Base-by-base conservation (phyloP, 2,113 vertebrate species). In the Tamias sibiricus region DNA sequence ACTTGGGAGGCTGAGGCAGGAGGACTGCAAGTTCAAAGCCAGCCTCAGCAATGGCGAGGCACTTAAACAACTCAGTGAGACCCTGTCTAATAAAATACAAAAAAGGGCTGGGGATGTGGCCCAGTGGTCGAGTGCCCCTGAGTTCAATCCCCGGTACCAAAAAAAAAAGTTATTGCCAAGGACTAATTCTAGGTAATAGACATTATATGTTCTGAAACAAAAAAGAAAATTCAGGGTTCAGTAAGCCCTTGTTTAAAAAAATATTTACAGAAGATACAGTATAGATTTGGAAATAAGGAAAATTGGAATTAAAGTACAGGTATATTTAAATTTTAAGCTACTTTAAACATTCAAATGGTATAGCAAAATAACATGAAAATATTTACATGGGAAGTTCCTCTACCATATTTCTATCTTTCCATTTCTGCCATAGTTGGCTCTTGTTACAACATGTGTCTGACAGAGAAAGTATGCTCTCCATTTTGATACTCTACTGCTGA, bases 271-370 rank as follows among this genome's bases (percentile, higher is more conserved):
- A 82, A 75, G 47, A 94, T 54, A 82, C 22, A 20, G 40, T n/a
- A 68, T 62, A 79, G 30, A 40, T 91, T 87, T 85, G 42, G 8
- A 49, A 69, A 42, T 42, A 49, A 94, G 72, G 42, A 89, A 85
- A 80, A 69, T 64, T 88, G n/a, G 47, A 91, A 75, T 81, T 66
- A 90, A 90, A 87, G 14, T 81, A 30, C 40, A 84, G 72, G 83
- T 64, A 22, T 40, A 42, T 86, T 90, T 54, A 26, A 30, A 80
- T 64, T 77, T 35, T 87, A 71, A 84, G 59, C 57, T 74, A n/a
- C 62, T 95, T 92, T n/a, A 49, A 71, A 59, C 16, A 26, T 40
- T 72, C 75, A 68, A 90, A n/a, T 54, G 54, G 13, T 64, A 9
- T 8, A 88, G 16, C 19, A 76, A 94, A 93, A 91, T 74, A 54